Conservation (phyloP, 2,113 vertebrate genomes). For the Malurus elegans region DNA sequence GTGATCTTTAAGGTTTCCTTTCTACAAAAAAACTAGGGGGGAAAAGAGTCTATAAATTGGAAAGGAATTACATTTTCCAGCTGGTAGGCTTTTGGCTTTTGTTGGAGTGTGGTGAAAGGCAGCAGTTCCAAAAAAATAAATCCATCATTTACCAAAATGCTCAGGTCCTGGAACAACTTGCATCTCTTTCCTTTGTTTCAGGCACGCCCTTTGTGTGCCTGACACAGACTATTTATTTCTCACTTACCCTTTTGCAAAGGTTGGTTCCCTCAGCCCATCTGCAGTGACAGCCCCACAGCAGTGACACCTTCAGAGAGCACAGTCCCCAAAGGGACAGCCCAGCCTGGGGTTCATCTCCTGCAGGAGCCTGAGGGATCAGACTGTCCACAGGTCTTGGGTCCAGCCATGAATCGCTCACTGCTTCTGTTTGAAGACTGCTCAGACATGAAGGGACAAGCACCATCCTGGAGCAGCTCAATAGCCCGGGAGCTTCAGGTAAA, state of each 20-base stretch:
- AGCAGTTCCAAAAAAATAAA: background rate
- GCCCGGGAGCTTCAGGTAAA: background rate
- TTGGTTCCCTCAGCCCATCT: background rate
- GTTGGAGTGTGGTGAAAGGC: background rate
- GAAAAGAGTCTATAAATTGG: background rate
- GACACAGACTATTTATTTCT: background rate
- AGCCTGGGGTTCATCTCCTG: background rate
- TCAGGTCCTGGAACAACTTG: background rate
- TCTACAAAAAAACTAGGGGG: background rate
- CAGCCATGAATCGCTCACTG: background rate
- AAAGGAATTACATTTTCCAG: background rate
- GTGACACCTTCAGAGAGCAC: rapidly evolving
- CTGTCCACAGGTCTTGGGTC: background rate
- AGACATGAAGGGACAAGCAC: background rate
- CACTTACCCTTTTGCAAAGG: background rate
- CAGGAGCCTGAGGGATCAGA: background rate
- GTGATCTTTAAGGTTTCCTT: background rate
- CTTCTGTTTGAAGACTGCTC: background rate
- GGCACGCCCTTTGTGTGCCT: background rate
- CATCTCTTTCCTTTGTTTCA: background rate
- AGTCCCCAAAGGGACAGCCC: background rate
- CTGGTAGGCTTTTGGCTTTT: background rate
- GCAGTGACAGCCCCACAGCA: background rate
- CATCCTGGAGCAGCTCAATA: background rate
- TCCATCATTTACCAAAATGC: background rate